Evolutionary conservation across 2,113 vertebrate species (phyloP).

Genomic region (Ciconia maguari): DNA sequence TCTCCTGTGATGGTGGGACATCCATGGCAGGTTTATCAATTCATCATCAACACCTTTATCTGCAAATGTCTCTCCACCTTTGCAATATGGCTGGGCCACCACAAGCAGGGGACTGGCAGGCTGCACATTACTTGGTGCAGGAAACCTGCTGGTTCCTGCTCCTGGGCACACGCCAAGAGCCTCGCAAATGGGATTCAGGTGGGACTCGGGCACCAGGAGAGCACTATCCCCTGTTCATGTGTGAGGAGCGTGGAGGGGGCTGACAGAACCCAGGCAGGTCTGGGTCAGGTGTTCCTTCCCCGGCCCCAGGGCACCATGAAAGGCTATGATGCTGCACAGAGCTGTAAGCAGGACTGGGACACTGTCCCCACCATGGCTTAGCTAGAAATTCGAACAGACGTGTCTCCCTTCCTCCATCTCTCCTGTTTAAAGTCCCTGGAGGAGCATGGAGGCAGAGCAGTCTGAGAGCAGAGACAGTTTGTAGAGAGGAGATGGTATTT

Average conservation of each 20-base stretch:
- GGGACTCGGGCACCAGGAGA: background rate
- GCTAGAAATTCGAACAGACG: background rate
- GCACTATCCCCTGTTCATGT: too few species aligned
- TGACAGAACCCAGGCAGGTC: background rate
- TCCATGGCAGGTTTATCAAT: background rate
- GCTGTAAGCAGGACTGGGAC: background rate
- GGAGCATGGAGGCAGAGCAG: background rate
- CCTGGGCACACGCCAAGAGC: background rate
- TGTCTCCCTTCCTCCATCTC: background rate
- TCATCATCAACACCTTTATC: background rate
- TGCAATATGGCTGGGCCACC: too few species aligned
- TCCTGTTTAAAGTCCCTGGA: background rate
- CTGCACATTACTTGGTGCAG: background rate
- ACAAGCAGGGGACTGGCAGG: background rate
- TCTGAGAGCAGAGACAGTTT: fast-evolving
- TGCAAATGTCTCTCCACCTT: background rate
- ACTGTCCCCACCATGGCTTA: background rate
- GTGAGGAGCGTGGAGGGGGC: background rate
- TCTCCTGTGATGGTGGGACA: background rate
- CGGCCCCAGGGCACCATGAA: background rate
- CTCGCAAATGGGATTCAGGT: background rate
- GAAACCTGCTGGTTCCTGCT: background rate
- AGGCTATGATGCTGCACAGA: background rate
- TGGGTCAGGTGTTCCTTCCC: background rate
- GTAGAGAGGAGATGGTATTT: background rate